A percentile compares a stretch with the other conserved stretches of the same genome.
Conservation (phyloP, 2,888 invertebrate species). For the Drosophila borealis region DNA sequence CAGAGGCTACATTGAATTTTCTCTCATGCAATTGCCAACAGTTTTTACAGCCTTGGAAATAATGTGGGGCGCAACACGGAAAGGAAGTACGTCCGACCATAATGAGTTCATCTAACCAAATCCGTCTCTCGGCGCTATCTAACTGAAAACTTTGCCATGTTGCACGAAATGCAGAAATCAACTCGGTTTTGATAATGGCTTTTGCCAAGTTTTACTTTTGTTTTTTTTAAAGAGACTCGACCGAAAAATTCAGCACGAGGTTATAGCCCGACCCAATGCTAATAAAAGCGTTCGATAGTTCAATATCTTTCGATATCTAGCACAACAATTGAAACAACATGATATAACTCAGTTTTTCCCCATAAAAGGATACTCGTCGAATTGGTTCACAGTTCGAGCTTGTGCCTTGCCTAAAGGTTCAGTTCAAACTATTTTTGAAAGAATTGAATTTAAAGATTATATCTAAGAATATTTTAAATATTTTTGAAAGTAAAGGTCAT, state of each 20-base stretch:
- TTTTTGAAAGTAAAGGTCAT: too few species aligned
- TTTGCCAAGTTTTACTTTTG: neutral
- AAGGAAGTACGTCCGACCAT: slow-evolving; percentile 38
- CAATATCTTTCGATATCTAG: too few species aligned
- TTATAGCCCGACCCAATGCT: too few species aligned
- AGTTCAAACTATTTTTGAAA: too few species aligned
- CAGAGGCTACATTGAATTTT: slow-evolving; percentile 8
- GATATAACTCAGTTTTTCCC: too few species aligned
- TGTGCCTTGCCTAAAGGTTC: too few species aligned
- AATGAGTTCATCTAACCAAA: slow-evolving; percentile 49
- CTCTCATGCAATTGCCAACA: slow-evolving; percentile 41
- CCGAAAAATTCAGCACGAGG: neutral
- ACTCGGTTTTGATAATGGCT: slow-evolving; percentile 2
- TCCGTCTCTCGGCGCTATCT: slow-evolving; percentile 17
- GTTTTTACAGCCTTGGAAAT: slow-evolving; percentile 41
- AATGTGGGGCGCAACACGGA: slow-evolving; percentile 28
- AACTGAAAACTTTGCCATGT: slow-evolving; percentile 10
- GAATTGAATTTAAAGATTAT: too few species aligned
- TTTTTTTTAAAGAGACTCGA: neutral
- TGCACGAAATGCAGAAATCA: slow-evolving; percentile 23
- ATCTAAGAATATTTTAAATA: too few species aligned
- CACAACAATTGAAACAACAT: too few species aligned
- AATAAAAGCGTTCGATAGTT: neutral
- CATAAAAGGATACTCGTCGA: too few species aligned
- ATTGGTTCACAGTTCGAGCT: too few species aligned